Evolutionary conservation across 2,888 invertebrate species (phyloP).

Genomic region (Globia sparganii): DNA sequence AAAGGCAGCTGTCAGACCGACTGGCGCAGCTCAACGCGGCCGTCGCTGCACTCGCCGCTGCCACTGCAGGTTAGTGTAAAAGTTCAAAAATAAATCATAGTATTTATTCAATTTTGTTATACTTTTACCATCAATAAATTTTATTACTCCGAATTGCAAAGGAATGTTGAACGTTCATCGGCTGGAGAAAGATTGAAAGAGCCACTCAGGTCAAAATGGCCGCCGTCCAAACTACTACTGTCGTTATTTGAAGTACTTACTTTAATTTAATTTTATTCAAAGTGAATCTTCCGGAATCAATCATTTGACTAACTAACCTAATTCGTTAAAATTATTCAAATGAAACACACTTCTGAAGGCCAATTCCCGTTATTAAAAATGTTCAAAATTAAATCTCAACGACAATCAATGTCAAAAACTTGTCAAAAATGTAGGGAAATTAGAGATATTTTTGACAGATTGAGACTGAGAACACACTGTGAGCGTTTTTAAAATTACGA

Average conservation of each 20-base stretch:
- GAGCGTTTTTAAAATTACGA: too few species aligned
- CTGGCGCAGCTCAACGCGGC: conserved; percentile 71
- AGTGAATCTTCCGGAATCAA: neutral
- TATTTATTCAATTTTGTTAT: neutral
- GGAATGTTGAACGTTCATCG: neutral
- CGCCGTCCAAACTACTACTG: neutral
- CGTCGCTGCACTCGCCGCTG: conserved; percentile 65
- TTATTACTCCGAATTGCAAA: neutral
- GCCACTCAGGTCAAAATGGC: neutral
- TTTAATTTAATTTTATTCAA: neutral
- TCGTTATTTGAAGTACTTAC: neutral
- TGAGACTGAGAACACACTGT: too few species aligned
- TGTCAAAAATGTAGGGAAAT: too few species aligned
- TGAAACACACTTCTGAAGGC: too few species aligned
- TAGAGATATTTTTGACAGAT: too few species aligned
- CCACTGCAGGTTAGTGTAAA: conserved; percentile 40
- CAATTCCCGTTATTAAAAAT: too few species aligned
- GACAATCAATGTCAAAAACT: too few species aligned
- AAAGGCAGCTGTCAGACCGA: conserved; percentile 51
- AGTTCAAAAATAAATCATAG: neutral
- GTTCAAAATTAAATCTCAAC: too few species aligned
- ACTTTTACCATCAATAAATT: neutral
- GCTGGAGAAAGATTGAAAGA: neutral
- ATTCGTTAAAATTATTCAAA: neutral
- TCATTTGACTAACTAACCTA: neutral